phyloP scores from a whole-genome alignment of 2,113 vertebrate genomes.

The Pogona vitticeps region DNA sequence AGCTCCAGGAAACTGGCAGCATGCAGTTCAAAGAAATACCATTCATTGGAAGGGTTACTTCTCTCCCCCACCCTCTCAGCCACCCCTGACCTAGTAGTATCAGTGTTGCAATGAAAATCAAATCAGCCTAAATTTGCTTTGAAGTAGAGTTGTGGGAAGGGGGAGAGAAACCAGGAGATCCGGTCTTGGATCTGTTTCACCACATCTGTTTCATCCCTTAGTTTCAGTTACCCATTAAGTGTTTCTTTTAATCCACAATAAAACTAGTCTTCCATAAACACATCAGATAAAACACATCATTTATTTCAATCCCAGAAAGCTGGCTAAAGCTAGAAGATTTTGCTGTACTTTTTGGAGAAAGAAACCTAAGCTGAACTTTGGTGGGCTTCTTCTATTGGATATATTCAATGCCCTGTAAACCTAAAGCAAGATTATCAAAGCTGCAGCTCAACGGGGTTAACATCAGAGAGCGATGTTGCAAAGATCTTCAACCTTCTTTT shows the following conservation, averaged over 20 bases:
- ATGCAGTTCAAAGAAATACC: not conserved
- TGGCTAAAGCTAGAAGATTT: not conserved
- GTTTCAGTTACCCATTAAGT: not conserved
- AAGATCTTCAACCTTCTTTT: not conserved
- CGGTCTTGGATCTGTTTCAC: not conserved
- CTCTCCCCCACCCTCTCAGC: not conserved
- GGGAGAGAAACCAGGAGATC: not conserved
- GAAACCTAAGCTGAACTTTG: not conserved
- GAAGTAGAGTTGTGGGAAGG: not conserved
- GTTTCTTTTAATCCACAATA: conserved; percentile 1
- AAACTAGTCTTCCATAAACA: not conserved
- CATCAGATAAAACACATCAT: not conserved
- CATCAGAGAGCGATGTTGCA: not conserved
- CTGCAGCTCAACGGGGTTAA: not conserved
- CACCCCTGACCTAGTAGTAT: not conserved
- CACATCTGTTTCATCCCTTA: not conserved
- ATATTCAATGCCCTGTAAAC: not conserved
- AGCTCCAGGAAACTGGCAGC: not conserved
- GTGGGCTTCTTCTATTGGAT: not conserved
- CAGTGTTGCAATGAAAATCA: not conserved
- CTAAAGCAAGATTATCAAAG: not conserved
- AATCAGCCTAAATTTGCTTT: not conserved
- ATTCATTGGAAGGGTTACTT: not conserved
- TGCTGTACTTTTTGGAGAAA: not conserved
- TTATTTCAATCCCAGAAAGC: not conserved